Evolutionary conservation across 2,113 vertebrate species (phyloP).

Genomic region (Nothocercus nigrocapillus): DNA sequence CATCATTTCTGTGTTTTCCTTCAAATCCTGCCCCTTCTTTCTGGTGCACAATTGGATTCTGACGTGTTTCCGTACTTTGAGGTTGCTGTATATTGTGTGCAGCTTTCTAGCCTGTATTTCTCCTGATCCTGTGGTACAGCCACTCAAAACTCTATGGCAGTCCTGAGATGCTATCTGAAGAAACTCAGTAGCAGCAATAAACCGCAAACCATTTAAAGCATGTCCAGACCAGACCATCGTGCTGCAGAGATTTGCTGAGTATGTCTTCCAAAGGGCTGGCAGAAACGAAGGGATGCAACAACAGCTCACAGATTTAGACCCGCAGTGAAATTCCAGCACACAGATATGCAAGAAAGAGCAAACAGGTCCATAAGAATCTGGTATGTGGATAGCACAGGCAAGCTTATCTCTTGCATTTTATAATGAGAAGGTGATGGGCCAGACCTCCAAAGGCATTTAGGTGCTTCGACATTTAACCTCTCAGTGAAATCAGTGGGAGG

Average conservation of each 20-base stretch:
- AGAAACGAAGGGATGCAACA: neutral
- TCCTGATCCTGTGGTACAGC: neutral
- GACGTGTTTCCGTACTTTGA: fast-evolving
- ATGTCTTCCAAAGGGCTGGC: neutral
- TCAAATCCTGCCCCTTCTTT: neutral
- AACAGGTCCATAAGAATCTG: neutral
- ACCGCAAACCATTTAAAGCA: conserved; percentile 2
- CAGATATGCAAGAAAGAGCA: neutral
- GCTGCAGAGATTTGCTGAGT: neutral
- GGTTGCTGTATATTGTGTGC: fast-evolving
- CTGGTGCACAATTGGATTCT: neutral
- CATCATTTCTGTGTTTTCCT: neutral
- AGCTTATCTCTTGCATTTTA: conserved; percentile 69
- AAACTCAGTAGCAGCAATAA: neutral
- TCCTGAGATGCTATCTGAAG: neutral
- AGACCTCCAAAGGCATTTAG: conserved; percentile 67
- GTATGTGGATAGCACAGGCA: neutral
- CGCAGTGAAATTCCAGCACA: conserved; percentile 31
- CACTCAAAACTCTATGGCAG: neutral
- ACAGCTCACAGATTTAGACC: neutral
- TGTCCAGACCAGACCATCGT: neutral
- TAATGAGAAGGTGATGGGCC: conserved; percentile 54
- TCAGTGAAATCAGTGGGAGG: neutral
- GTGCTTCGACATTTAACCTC: conserved; percentile 64
- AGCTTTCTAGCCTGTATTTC: neutral